Evolutionary conservation across 2,888 invertebrate species (phyloP).

Genomic region (Archaeoteleia sp.): DNA sequence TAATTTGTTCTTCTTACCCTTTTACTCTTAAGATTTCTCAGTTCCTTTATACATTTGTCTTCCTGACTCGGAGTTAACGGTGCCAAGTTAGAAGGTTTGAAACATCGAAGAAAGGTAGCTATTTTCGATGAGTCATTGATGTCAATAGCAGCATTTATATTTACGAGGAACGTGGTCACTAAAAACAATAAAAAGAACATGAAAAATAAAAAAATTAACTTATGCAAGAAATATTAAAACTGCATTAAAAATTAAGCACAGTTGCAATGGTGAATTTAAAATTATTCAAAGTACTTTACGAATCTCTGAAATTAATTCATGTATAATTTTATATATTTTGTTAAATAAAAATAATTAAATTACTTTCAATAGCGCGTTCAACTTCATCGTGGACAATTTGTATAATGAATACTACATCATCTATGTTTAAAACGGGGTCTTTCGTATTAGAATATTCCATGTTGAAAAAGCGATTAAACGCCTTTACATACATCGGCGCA

Average conservation of each 20-base stretch:
- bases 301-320: too few relatives aligned
- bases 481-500: constrained; percentile 76
- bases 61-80: constrained; percentile 57
- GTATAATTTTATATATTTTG: too few relatives aligned
- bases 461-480: constrained; percentile 76
- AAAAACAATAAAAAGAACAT: constrained; percentile 23
- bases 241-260: too few relatives aligned
- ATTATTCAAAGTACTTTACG: too few relatives aligned
- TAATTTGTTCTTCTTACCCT: constrained; percentile 29
- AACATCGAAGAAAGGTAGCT: constrained; percentile 53
- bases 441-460: constrained; percentile 76
- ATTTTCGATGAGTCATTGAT: constrained; percentile 58
- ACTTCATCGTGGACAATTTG: constrained; percentile 76
- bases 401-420: constrained; percentile 77
- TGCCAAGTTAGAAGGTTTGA: constrained; percentile 56
- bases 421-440: constrained; percentile 80
- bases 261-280: too few relatives aligned
- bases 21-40: constrained; percentile 52
- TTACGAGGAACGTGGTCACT: constrained; percentile 62
- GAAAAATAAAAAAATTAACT: too few relatives aligned
- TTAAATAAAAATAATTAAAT: constrained; percentile 64
- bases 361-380: constrained; percentile 75
- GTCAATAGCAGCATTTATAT: constrained; percentile 64
- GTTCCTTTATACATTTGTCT: constrained; percentile 57
- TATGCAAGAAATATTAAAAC: constrained; percentile 12